Evolutionary conservation across 2,113 vertebrate genomes (phyloP).

Genomic region (Rhynchopsitta pachyrhyncha): DNA sequence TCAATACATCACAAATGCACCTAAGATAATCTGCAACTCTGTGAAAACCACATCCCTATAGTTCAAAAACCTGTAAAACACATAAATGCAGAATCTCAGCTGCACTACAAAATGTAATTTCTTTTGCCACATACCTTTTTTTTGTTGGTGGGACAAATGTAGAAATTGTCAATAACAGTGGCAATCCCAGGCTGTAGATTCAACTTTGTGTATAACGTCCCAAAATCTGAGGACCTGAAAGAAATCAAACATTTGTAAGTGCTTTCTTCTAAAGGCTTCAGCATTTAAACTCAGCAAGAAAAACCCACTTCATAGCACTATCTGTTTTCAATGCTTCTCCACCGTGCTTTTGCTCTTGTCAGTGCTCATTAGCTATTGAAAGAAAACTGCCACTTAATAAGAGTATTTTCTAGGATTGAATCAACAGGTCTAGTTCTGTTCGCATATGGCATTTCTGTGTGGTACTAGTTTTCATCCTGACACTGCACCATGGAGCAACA

Average conservation of each 20-base stretch:
- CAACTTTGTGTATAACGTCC: conserved; percentile 91
- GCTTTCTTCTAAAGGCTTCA: neutral
- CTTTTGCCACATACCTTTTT: conserved; percentile 84
- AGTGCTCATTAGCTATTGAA: neutral
- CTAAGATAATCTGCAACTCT: neutral
- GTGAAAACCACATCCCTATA: neutral
- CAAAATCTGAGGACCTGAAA: conserved; percentile 91
- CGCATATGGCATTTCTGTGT: neutral
- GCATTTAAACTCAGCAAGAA: neutral
- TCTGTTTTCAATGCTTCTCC: neutral
- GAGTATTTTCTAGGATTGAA: neutral
- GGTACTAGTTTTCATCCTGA: neutral
- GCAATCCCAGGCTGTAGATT: conserved; percentile 90
- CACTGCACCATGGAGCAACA: neutral
- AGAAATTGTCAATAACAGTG: conserved; percentile 94
- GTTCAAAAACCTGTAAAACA: neutral
- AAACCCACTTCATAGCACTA: neutral
- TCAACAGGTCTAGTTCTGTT: neutral
- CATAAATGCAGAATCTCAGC: neutral
- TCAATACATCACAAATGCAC: neutral
- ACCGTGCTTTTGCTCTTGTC: neutral
- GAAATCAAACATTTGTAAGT: conserved; percentile 14
- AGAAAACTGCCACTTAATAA: neutral
- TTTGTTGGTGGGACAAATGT: conserved; percentile 96
- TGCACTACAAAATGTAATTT: neutral